Base-by-base conservation (phyloP, 2,888 invertebrate species). In the Tenthredo distinguenda region DNA sequence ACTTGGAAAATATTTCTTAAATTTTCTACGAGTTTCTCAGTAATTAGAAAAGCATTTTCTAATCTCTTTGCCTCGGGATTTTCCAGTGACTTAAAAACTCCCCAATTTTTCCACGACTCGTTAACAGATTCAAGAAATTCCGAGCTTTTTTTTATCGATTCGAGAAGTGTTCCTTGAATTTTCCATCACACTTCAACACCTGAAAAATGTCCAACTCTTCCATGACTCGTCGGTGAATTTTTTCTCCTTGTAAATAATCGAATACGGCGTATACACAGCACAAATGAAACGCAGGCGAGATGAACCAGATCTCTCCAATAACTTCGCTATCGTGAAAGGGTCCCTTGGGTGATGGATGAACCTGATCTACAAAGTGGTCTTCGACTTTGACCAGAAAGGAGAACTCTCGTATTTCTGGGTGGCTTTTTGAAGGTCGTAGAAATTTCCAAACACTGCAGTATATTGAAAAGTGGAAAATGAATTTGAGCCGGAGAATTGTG, bases 321-420 rank as follows among this genome's bases (percentile, higher is more conserved):
- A 43, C 72, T 68, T 68, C 34, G 34, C 6, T 31, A 26, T 31
- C 40, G 37, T 74, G 72, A 40, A 77, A 77, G 18, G 77, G 55
- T 77, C n/a, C n/a, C 77, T 77, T 26, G 77, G 21, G 77, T 77
- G 77, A 77, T 77, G 47, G 77, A 77, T 77, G 55, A 55, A 50
- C 77, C 77, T 31, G 77, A 55, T 77, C 34, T 55, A 50, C 50
- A 26, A 37, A 77, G 50, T 50, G 55, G 31, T 50, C 72, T 74
- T 74, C 26, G 72, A 43, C 72, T 74, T 40, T 40, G 21, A 74
- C 43, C n/a, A 21, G 31, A 43, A 74, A 74, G 21, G 40, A 43
- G 40, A 21, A 21, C 72, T 74, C 43, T 7, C 31, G 18, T 1
- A 31, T 18, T 34, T 68, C 34, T 34, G 31, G 1, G 72, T 43